These are phyloP conservation scores for Sarcophilus harrisii DNA, from an alignment of 2,797 vertebrate genomes.

Conservation along the genomic window DNA sequence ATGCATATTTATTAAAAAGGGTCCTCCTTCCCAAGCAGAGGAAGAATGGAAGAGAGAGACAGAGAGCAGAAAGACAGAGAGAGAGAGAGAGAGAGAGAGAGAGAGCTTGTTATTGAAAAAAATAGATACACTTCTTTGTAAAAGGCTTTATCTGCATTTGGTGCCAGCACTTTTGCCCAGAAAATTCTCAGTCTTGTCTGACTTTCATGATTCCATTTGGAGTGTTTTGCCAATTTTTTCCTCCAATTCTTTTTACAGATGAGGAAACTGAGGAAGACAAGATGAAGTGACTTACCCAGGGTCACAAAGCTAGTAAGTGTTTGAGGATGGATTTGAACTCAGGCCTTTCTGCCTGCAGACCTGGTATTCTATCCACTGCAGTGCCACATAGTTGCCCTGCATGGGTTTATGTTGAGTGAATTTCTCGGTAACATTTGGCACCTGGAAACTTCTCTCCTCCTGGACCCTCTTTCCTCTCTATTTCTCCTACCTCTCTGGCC, in stretches of 20 bases:
- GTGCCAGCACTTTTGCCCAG: background rate
- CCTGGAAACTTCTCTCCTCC: background rate
- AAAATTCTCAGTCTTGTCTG: too few relatives aligned
- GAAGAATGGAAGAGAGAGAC: too few relatives aligned
- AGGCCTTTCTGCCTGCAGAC: too few relatives aligned
- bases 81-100: background rate
- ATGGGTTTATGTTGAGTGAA: background rate
- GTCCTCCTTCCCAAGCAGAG: too few relatives aligned
- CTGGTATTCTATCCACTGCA: background rate
- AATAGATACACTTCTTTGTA: background rate
- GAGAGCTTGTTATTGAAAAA: background rate
- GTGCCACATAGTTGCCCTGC: background rate
- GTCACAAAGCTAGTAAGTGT: too few relatives aligned
- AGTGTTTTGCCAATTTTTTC: too few relatives aligned
- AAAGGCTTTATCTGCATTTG: background rate
- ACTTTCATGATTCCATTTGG: too few relatives aligned
- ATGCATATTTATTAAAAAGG: background rate
- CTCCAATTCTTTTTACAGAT: too few relatives aligned
- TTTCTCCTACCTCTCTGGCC: background rate
- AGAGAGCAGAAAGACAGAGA: background rate
- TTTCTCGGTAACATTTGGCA: background rate
- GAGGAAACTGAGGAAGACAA: too few relatives aligned
- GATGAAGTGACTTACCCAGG: too few relatives aligned
- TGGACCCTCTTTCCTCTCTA: background rate
- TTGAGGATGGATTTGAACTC: too few relatives aligned